Conservation (phyloP, 2,113 vertebrate genomes). For the Henicopernis longicauda region DNA sequence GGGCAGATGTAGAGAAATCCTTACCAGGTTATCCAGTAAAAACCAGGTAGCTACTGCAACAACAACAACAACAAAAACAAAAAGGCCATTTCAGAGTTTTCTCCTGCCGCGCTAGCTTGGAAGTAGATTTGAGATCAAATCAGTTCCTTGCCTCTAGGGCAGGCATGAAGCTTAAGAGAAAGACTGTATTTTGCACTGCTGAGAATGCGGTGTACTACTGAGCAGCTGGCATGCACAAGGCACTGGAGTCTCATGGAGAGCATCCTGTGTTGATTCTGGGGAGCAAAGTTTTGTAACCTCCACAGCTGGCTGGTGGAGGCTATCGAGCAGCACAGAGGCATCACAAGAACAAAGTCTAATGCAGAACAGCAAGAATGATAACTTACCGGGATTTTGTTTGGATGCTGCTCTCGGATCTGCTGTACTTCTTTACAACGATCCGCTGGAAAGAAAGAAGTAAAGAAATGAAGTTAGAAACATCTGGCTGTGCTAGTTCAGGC, state of each 20-base stretch:
- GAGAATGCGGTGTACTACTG: accelerated
- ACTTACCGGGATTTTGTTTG: constrained; percentile 97
- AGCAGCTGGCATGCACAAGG: neutral
- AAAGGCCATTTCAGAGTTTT: neutral
- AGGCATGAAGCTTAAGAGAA: neutral
- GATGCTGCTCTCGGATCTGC: constrained; percentile 96
- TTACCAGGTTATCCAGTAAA: neutral
- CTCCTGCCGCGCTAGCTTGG: neutral
- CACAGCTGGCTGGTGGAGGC: neutral
- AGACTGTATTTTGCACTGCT: neutral
- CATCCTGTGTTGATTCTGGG: neutral
- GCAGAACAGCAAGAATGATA: neutral
- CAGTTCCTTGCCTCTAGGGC: neutral
- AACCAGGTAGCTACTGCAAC: neutral
- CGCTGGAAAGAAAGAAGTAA: constrained; percentile 69
- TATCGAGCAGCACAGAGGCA: neutral
- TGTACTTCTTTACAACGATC: constrained; percentile 97
- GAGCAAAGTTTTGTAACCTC: neutral
- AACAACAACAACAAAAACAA: neutral
- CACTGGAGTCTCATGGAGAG: neutral
- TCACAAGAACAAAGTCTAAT: neutral
- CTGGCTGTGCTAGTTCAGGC: neutral
- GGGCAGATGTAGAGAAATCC: neutral
- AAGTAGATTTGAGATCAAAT: neutral
- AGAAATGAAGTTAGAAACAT: neutral